Percentiles rank a stretch among this genome's conserved stretches.
phyloP scores from a whole-genome alignment of 2,113 vertebrate genomes.

The Xenopus borealis region DNA sequence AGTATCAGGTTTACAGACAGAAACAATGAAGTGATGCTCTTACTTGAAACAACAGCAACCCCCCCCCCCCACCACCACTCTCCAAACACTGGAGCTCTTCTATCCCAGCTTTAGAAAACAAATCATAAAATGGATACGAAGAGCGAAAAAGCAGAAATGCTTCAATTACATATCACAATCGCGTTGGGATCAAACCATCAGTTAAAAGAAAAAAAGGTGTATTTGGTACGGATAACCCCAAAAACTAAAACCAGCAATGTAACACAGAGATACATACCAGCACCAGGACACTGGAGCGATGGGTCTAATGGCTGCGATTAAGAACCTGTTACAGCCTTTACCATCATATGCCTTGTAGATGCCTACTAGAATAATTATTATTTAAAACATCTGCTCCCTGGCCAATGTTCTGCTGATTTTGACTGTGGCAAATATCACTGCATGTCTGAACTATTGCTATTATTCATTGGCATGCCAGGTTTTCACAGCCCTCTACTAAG shows the following conservation, averaged over 20 bases:
- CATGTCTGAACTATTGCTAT: background rate
- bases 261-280: too few relatives aligned
- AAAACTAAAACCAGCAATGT: background rate
- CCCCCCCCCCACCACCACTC: too few relatives aligned
- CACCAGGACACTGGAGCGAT: too few relatives aligned
- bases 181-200: background rate
- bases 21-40: slow-evolving; percentile 24
- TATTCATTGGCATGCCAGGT: too few relatives aligned
- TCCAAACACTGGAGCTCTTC: slow-evolving; percentile 2
- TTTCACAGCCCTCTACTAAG: too few relatives aligned
- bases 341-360: slow-evolving; percentile 31
- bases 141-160: background rate
- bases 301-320: too few relatives aligned
- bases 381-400: slow-evolving; percentile 39
- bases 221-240: background rate
- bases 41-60: too few relatives aligned
- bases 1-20: background rate
- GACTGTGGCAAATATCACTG: background rate
- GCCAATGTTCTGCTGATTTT: slow-evolving; percentile 20
- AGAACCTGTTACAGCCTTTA: slow-evolving; percentile 6
- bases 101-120: background rate
- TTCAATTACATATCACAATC: background rate
- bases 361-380: slow-evolving; percentile 15
- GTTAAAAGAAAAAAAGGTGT: background rate
- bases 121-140: background rate